Conservation (phyloP, 2,113 vertebrate genomes). For the Antennarius striatus region DNA sequence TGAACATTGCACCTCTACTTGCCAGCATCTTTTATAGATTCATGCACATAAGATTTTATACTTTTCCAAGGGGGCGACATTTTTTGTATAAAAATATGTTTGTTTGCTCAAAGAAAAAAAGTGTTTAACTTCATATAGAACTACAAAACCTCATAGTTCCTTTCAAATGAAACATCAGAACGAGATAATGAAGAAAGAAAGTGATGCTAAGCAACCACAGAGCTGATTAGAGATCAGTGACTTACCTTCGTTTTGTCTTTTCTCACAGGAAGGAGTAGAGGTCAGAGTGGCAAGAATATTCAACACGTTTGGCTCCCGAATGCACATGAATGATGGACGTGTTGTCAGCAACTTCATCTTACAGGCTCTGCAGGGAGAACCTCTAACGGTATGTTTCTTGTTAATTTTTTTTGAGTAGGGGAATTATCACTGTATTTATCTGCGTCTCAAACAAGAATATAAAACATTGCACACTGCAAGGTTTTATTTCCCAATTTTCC, state of each 20-base stretch:
- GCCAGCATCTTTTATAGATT: no score
- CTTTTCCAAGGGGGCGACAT: no score
- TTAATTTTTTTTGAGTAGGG: background rate
- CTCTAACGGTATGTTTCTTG: constrained; percentile 87
- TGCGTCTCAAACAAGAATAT: background rate
- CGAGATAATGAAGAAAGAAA: no score
- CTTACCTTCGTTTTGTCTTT: constrained; percentile 1
- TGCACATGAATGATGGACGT: constrained; percentile 99
- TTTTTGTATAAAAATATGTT: no score
- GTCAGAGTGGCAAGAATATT: constrained; percentile 97
- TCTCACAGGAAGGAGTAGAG: constrained; percentile 93
- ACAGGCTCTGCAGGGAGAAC: constrained; percentile 95
- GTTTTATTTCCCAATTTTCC: background rate
- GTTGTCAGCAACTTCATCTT: constrained; percentile 99
- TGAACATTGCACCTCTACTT: no score
- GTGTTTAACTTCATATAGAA: no score
- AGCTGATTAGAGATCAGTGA: background rate
- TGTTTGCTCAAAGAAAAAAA: no score
- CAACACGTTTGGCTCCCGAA: constrained; percentile 97
- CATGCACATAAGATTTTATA: no score
- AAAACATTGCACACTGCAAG: background rate
- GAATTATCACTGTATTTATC: background rate
- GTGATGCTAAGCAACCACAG: no score
- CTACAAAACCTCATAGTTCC: no score
- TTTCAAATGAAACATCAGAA: no score